Percentiles rank a stretch among this genome's conserved stretches.
Evolutionary conservation across 2,888 invertebrate species (phyloP).

Genomic region (Mystacides longicornis): DNA sequence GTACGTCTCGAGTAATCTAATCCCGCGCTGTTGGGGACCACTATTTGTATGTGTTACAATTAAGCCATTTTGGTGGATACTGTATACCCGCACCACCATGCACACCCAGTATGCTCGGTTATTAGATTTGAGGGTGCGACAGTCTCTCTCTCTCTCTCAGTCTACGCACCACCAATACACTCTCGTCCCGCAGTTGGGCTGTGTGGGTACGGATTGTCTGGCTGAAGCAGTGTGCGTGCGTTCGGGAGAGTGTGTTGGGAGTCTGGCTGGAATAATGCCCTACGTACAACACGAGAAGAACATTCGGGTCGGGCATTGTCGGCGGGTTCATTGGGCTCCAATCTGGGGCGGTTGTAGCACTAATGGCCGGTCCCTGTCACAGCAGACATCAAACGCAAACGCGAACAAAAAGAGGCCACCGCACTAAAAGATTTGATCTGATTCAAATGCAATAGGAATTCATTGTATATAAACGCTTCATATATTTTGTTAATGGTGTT

Average conservation of each 20-base stretch:
- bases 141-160: not conserved
- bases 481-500: not conserved
- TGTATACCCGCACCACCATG: too few relatives aligned
- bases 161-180: not conserved
- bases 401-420: slow-evolving; percentile 5
- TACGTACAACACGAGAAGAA: slow-evolving; percentile 20
- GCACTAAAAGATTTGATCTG: not conserved
- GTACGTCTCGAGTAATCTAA: not conserved
- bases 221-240: not conserved
- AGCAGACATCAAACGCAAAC: not conserved
- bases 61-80: slow-evolving; percentile 14
- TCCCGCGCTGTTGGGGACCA: slow-evolving; percentile 6
- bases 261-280: slow-evolving; percentile 21
- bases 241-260: slow-evolving; percentile 9
- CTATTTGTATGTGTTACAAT: slow-evolving; percentile 16
- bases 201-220: not conserved
- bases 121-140: slow-evolving; percentile 16
- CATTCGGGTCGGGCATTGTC: slow-evolving; percentile 24
- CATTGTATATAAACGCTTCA: not conserved
- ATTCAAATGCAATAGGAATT: not conserved
- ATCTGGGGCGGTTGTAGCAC: slow-evolving; percentile 17
- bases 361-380: slow-evolving; percentile 11
- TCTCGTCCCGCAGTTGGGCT: not conserved
- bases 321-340: slow-evolving; percentile 25
- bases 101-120: slow-evolving; percentile 17